Conservation (phyloP, 2,797 vertebrate genomes). For the Petrocephalus schoutedeni region DNA sequence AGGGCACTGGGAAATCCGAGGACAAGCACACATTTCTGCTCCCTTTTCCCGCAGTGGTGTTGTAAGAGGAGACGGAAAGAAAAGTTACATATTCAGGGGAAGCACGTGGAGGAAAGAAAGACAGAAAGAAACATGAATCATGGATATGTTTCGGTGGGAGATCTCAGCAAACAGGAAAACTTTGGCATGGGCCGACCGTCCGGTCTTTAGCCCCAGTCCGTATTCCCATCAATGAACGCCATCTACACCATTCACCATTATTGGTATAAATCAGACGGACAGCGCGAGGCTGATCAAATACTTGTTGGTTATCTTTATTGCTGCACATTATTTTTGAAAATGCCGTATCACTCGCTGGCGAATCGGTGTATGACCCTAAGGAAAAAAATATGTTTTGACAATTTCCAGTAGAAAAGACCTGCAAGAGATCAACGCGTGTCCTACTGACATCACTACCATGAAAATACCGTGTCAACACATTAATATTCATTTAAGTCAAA, state of each 20-base stretch:
- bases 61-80: neutral
- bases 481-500: neutral
- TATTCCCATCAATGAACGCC: neutral
- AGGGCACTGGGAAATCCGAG: neutral
- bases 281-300: neutral
- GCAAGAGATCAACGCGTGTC: neutral
- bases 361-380: neutral
- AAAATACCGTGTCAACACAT: neutral
- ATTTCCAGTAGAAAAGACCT: neutral
- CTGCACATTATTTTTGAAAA: neutral
- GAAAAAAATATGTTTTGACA: neutral
- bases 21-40: neutral
- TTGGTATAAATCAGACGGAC: neutral
- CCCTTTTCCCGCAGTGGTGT: neutral
- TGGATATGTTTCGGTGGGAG: neutral
- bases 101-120: neutral
- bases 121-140: neutral
- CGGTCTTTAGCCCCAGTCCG: neutral
- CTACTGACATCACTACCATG: neutral
- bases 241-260: neutral
- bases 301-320: neutral
- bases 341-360: neutral
- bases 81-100: slow-evolving; percentile 2
- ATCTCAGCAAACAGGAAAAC: neutral
- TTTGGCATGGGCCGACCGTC: neutral